phyloP scores from a whole-genome alignment of 2,113 vertebrate genomes.

The Laticauda colubrina region DNA sequence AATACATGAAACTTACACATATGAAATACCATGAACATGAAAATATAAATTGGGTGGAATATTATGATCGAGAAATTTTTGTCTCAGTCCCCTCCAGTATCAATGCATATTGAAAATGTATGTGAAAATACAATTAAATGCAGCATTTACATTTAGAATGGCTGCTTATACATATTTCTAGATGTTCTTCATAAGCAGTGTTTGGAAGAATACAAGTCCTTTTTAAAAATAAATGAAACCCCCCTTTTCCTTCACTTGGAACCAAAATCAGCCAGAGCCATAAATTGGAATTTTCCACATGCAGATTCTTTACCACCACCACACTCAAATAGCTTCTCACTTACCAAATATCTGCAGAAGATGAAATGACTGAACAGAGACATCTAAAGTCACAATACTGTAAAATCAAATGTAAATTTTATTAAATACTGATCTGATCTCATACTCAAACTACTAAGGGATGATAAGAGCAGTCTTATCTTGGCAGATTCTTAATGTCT shows the following conservation, averaged over 20 bases:
- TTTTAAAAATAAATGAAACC: not conserved
- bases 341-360: not conserved
- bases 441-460: not conserved
- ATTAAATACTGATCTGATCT: not conserved
- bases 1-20: not conserved
- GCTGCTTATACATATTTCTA: not conserved
- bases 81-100: not conserved
- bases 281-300: not conserved
- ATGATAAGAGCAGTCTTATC: not conserved
- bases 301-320: not conserved
- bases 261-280: not conserved
- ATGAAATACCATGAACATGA: not conserved
- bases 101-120: not conserved
- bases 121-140: not conserved
- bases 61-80: not conserved
- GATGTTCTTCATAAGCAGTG: not conserved
- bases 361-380: not conserved
- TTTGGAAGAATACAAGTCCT: not conserved
- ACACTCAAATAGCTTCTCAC: not conserved
- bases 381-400: not conserved
- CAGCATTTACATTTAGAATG: not conserved
- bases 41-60: not conserved
- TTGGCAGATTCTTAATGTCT: not conserved
- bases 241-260: not conserved
- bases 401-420: not conserved